Percentiles rank a stretch among this genome's conserved stretches.
phyloP scores from a whole-genome alignment of 2,797 vertebrate genomes.

The Paratrypauchen microcephalus region DNA sequence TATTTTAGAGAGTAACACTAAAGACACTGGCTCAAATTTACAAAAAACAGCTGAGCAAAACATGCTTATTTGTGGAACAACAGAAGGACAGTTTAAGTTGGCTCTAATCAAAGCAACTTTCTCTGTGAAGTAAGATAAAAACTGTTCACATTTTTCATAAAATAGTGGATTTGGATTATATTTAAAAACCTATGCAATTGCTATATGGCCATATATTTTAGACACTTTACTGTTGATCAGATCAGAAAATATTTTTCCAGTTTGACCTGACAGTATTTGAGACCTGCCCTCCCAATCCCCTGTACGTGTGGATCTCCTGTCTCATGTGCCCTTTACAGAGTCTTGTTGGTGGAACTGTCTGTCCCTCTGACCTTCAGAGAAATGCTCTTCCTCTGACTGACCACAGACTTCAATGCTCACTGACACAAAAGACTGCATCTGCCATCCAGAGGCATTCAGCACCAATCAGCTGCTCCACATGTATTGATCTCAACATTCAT shows the following conservation, averaged over 20 bases:
- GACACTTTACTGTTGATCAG: neutral
- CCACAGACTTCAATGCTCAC: slow-evolving; percentile 37
- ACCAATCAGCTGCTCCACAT: slow-evolving; percentile 4
- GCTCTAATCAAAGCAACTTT: too few species aligned
- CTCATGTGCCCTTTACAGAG: slow-evolving; percentile 56
- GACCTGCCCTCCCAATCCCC: slow-evolving; percentile 9
- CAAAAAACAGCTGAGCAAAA: too few species aligned
- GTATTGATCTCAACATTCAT: slow-evolving; percentile 31
- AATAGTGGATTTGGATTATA: too few species aligned
- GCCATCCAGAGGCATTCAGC: slow-evolving; percentile 21
- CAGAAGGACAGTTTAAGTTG: too few species aligned
- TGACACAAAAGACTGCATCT: slow-evolving; percentile 36
- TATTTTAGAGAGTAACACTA: too few species aligned
- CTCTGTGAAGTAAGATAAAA: too few species aligned
- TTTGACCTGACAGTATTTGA: slow-evolving; percentile 11
- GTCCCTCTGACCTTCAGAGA: slow-evolving; percentile 49
- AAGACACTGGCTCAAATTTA: too few species aligned
- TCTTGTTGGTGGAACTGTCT: too few species aligned
- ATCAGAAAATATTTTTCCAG: neutral
- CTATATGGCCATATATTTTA: neutral
- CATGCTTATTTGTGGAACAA: too few species aligned
- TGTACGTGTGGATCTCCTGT: slow-evolving; percentile 33
- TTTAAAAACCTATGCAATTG: too few species aligned
- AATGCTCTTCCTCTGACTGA: slow-evolving; percentile 20
- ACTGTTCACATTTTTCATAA: too few species aligned